A percentile compares a stretch with the other conserved stretches of the same genome.
Evolutionary conservation across 1,140 invertebrate genomes (phyloP).

Genomic region (Goniozus legneri): DNA sequence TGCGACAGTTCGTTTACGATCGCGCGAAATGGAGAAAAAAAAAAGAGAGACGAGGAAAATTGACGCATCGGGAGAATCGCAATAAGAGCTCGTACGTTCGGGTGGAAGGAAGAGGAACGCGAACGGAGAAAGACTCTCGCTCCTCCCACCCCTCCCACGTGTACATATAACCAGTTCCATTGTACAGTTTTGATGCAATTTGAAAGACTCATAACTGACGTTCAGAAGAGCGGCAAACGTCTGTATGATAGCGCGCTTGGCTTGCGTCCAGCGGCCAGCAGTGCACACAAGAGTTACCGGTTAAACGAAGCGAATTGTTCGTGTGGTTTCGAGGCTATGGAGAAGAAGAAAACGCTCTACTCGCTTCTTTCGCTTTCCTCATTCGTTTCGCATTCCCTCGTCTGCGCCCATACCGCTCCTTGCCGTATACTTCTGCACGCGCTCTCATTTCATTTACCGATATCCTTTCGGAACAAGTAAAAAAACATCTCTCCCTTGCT

Average conservation of each 20-base stretch:
- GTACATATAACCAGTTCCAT: no score
- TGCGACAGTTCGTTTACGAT: no score
- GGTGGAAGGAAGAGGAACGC: neutral
- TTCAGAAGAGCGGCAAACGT: slow-evolving; percentile 34
- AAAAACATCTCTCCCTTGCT: no score
- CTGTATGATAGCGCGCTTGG: slow-evolving; percentile 36
- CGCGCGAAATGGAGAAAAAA: no score
- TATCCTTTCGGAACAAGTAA: no score
- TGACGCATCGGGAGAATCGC: no score
- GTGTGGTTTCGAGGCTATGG: slow-evolving; percentile 12
- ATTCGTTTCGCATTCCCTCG: neutral
- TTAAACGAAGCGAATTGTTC: slow-evolving; percentile 44
- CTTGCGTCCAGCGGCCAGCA: slow-evolving; percentile 30
- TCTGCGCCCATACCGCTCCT: neutral
- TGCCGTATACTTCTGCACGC: neutral
- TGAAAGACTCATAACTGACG: slow-evolving; percentile 38
- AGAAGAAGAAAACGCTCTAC: slow-evolving; percentile 1
- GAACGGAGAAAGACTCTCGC: slow-evolving; percentile 7
- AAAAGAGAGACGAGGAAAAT: no score
- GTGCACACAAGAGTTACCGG: no score
- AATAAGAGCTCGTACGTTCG: no score
- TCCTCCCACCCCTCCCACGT: no score
- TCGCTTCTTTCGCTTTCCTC: slow-evolving; percentile 9
- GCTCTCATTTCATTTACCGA: slow-evolving; percentile 2
- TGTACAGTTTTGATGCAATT: slow-evolving; percentile 35